Percentiles rank a stretch among this genome's conserved stretches.
Conservation (phyloP, 2,888 invertebrate species). For the Andrena camellia region DNA sequence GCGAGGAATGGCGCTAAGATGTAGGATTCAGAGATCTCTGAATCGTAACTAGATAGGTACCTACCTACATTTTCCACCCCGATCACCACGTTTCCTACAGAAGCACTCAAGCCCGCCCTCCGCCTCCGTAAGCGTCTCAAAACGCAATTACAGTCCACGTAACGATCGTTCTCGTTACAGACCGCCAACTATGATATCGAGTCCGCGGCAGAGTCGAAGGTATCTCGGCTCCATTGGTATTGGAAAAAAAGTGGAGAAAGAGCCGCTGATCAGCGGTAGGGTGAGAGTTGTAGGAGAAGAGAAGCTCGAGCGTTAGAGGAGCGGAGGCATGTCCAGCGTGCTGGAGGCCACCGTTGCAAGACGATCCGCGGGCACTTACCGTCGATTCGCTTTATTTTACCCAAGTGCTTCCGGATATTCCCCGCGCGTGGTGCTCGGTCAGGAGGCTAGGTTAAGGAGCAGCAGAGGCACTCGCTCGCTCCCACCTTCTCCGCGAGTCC, state of each 20-base stretch:
- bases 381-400: slow-evolving; percentile 80
- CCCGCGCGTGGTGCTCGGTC: slow-evolving; percentile 79
- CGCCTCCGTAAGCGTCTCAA: neutral
- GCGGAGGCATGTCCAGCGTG: slow-evolving; percentile 28
- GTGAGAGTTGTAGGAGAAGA: neutral
- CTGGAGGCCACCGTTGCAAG: slow-evolving; percentile 24
- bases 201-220: slow-evolving; percentile 11
- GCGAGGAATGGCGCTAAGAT: no score
- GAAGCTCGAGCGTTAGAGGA: neutral
- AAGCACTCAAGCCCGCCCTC: neutral
- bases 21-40: no score
- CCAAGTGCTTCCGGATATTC: slow-evolving; percentile 82
- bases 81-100: neutral
- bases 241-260: slow-evolving; percentile 9
- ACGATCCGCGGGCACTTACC: slow-evolving; percentile 69
- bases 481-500: slow-evolving; percentile 20
- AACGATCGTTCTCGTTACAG: slow-evolving; percentile 48
- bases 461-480: slow-evolving; percentile 53
- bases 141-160: slow-evolving; percentile 43
- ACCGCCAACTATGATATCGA: slow-evolving; percentile 15
- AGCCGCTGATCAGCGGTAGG: slow-evolving; percentile 15
- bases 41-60: no score
- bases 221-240: slow-evolving; percentile 21
- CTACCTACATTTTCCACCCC: no score
- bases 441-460: slow-evolving; percentile 80